These are phyloP conservation scores for Drosophila seguyi DNA, from an alignment of 1,140 invertebrate species.

Conservation along the genomic window DNA sequence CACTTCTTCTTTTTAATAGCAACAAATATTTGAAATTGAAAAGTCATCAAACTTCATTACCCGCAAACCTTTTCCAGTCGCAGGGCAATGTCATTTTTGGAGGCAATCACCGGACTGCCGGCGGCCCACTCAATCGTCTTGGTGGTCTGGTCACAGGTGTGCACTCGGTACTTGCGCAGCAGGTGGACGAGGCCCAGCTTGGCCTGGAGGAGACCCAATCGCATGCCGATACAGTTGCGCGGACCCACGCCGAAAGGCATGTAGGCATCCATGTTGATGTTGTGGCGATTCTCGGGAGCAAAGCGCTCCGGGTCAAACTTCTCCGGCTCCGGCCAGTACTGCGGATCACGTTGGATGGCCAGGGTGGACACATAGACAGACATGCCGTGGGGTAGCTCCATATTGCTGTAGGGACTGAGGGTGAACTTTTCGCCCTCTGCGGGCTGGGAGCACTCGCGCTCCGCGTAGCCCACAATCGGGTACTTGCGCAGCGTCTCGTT, in stretches of 20 bases:
- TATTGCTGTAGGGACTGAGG: slow-evolving; percentile 47
- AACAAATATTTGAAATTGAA: neutral
- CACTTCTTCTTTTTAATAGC: neutral
- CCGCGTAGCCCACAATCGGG: slow-evolving; percentile 63
- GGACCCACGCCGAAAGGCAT: slow-evolving; percentile 91
- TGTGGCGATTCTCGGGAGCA: slow-evolving; percentile 86
- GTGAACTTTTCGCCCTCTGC: slow-evolving; percentile 59
- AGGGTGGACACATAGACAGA: slow-evolving; percentile 62
- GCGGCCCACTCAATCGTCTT: slow-evolving; percentile 34
- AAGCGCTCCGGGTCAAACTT: slow-evolving; percentile 89
- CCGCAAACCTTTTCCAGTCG: slow-evolving; percentile 36
- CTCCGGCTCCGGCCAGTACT: slow-evolving; percentile 89
- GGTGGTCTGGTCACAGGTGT: slow-evolving; percentile 48
- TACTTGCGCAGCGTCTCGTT: slow-evolving; percentile 84
- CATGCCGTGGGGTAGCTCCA: slow-evolving; percentile 59
- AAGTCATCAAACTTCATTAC: neutral
- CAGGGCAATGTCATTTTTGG: slow-evolving; percentile 51
- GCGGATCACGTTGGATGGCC: slow-evolving; percentile 68
- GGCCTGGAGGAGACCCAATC: slow-evolving; percentile 67
- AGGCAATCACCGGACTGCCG: slow-evolving; percentile 3
- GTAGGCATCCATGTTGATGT: slow-evolving; percentile 86
- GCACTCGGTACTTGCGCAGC: slow-evolving; percentile 61
- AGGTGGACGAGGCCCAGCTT: slow-evolving; percentile 74
- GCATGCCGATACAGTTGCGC: slow-evolving; percentile 90
- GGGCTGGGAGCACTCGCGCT: slow-evolving; percentile 66